Percentiles rank a stretch among this genome's conserved stretches.
Conservation (phyloP, 2,113 vertebrate species). For the Glaucidium brasilianum region DNA sequence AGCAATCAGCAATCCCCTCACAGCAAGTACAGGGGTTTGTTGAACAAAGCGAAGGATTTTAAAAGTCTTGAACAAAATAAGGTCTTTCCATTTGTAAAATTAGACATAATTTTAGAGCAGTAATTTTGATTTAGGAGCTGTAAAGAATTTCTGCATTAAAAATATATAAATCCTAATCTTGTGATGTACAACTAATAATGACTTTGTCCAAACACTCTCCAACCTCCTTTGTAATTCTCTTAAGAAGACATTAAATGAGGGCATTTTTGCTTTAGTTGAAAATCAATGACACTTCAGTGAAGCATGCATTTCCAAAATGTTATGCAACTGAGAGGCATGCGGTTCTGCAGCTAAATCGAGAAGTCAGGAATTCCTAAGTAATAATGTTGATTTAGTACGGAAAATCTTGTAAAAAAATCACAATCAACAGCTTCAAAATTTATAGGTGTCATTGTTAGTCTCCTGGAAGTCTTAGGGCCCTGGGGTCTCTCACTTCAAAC, state of each 20-base stretch:
- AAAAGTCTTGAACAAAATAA: conserved; percentile 55
- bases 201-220: conserved; percentile 73
- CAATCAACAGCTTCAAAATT: not conserved
- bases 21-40: conserved; percentile 35
- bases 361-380: conserved; percentile 7
- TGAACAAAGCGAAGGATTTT: conserved; percentile 56
- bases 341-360: conserved; percentile 33
- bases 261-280: conserved; percentile 74
- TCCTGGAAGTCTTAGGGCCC: not conserved
- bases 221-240: conserved; percentile 67
- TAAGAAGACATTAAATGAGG: conserved; percentile 74
- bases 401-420: conserved; percentile 7
- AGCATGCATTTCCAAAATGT: conserved; percentile 70
- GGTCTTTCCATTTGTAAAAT: conserved; percentile 52
- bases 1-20: conserved; percentile 45
- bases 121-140: conserved; percentile 63
- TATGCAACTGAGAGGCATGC: conserved; percentile 57
- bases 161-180: conserved; percentile 72
- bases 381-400: not conserved
- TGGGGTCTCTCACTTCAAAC: not conserved
- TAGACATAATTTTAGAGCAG: conserved; percentile 62
- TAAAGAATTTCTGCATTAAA: conserved; percentile 63
- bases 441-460: not conserved
- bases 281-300: conserved; percentile 77
- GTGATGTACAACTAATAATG: conserved; percentile 73